Evolutionary conservation across 2,113 vertebrate species (phyloP).

Genomic region (Sitta europaea): DNA sequence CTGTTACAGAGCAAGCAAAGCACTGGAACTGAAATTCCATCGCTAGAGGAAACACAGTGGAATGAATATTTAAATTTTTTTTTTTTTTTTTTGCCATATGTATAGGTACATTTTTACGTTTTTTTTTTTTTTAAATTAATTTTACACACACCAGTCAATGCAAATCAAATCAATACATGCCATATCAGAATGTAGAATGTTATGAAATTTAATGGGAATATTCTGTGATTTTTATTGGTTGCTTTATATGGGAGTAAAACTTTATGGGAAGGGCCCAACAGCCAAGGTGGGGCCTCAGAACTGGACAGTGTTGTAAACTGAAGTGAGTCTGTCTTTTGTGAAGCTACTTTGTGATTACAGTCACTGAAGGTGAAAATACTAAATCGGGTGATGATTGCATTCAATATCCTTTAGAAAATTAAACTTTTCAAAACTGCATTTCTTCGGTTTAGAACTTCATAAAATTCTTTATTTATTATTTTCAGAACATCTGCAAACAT

Average conservation of each 20-base stretch:
- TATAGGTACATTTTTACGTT: background rate
- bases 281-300: background rate
- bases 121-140: background rate
- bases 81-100: background rate
- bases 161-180: no score
- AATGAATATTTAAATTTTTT: background rate
- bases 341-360: background rate
- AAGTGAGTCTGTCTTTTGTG: background rate
- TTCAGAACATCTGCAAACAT: background rate
- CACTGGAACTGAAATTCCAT: background rate
- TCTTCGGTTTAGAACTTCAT: background rate
- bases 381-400: rapidly evolving
- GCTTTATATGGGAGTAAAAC: background rate
- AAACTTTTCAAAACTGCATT: background rate
- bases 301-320: background rate
- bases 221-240: background rate
- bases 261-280: background rate
- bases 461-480: background rate
- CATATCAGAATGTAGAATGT: background rate
- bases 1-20: background rate
- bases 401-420: background rate
- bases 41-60: background rate
- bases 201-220: background rate
- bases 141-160: no score
- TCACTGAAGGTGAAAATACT: background rate